phyloP scores from a whole-genome alignment of 2,797 vertebrate genomes.

The Sebastes iracundus region DNA sequence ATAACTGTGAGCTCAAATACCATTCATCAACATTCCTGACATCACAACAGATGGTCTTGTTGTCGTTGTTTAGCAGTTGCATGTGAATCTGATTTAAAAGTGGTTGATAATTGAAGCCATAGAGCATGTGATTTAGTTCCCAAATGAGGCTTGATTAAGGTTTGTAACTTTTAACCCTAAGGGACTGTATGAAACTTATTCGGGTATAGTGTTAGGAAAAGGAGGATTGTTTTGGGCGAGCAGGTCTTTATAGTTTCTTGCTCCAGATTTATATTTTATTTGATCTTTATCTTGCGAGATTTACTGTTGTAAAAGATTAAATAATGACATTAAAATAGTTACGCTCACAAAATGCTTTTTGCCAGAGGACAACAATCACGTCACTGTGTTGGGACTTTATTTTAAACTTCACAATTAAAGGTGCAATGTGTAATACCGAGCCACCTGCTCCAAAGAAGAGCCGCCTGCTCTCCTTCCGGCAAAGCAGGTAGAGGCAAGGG shows the following conservation, averaged over 20 bases:
- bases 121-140: neutral
- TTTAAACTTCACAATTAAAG: too few relatives aligned
- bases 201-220: neutral
- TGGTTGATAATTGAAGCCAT: neutral
- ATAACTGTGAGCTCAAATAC: neutral
- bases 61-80: neutral
- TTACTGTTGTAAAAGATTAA: neutral
- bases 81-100: neutral
- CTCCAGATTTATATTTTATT: neutral
- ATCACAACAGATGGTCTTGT: slow-evolving; percentile 21
- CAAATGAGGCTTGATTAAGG: neutral
- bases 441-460: too few relatives aligned
- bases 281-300: neutral
- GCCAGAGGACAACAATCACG: neutral
- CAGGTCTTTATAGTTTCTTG: neutral
- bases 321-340: too few relatives aligned
- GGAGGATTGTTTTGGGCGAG: neutral
- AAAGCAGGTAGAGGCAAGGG: too few relatives aligned
- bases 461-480: too few relatives aligned
- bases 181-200: neutral
- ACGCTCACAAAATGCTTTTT: too few relatives aligned
- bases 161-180: neutral
- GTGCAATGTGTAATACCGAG: too few relatives aligned
- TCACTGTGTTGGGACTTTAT: too few relatives aligned
- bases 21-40: neutral